Evolutionary conservation across 2,113 vertebrate species (phyloP), one percentile per base, ranked within the genome.

Genomic region (Electrona antarctica): DNA sequence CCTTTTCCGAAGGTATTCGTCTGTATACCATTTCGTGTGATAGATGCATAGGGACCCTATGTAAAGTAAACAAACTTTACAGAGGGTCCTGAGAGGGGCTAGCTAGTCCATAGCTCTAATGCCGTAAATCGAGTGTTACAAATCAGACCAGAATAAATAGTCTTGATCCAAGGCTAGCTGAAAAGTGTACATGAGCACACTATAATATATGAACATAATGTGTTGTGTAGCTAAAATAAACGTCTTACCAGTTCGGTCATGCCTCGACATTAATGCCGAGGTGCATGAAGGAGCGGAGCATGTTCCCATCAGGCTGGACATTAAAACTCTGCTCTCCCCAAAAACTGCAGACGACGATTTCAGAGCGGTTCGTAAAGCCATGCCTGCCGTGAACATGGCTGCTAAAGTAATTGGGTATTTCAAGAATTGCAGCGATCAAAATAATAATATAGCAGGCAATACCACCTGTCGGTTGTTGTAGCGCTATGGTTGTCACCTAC

Each of bases 401-500:
- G 6, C 1, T 8, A 1, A 54, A 7, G 0, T 64, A 0, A 41
- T 41, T 15, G 1, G 10, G 48, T 8, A 33, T 28, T 45, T 0
- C 46, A 0, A 5, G 2, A 51, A 56, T 63, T 63, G 14, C 11
- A 59, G 0, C 0, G 1, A 8, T 14, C 12, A 9, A 66, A 65
- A 57, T 6, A 3, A 15, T 13, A 48, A 21, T 21, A 21, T 21
- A 21, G 21, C 45, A 52, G 7, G 3, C 61, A 62, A 33, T 9
- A 8, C 56, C 48, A 56, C 63, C 70, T 21, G 21, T 21, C 21
- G 21, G 21, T 21, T n/a, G n/a, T n/a, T n/a, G n/a, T n/a, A n/a
- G n/a, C n/a, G n/a, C n/a, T n/a, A n/a, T n/a, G n/a, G n/a, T n/a
- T 78, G 87, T 85, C 87, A 87, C 79, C 83, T 90, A 90, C 58